Conservation (phyloP, 2,888 invertebrate species). For the Dasypolia templi region DNA sequence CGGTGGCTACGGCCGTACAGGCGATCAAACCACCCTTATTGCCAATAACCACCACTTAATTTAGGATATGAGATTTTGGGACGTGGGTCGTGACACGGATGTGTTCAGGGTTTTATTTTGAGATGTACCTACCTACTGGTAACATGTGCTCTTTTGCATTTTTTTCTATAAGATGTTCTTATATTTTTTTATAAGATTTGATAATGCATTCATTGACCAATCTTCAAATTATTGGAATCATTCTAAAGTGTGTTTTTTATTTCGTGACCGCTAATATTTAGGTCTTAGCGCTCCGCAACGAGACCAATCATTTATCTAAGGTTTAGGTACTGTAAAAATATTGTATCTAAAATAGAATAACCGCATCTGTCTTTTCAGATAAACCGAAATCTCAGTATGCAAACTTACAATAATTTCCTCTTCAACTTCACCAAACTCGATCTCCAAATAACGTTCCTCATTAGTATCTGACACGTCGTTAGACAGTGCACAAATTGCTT, state of each 20-base stretch:
- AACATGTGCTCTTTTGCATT: not conserved
- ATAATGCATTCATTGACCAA: not conserved
- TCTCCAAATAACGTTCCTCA: constrained; percentile 29
- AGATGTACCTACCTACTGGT: not conserved
- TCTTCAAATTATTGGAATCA: not conserved
- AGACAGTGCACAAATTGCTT: constrained; percentile 52
- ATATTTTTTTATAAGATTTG: not conserved
- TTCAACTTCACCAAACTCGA: not conserved
- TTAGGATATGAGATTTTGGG: constrained; percentile 53
- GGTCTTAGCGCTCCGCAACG: no score
- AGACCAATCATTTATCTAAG: no score
- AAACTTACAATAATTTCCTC: not conserved
- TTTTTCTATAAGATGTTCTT: not conserved
- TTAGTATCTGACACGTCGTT: constrained; percentile 51
- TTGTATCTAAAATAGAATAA: not conserved
- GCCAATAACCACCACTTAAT: constrained; percentile 65
- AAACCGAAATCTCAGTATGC: not conserved
- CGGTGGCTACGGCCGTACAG: constrained; percentile 31
- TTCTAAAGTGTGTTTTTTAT: no score
- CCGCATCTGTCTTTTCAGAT: not conserved
- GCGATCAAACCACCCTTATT: constrained; percentile 61
- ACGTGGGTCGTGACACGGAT: constrained; percentile 45
- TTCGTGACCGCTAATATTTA: not conserved
- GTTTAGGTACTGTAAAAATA: not conserved
- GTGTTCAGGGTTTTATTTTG: not conserved